phyloP scores from a whole-genome alignment of 2,113 vertebrate genomes.

The Tor tambroides region DNA sequence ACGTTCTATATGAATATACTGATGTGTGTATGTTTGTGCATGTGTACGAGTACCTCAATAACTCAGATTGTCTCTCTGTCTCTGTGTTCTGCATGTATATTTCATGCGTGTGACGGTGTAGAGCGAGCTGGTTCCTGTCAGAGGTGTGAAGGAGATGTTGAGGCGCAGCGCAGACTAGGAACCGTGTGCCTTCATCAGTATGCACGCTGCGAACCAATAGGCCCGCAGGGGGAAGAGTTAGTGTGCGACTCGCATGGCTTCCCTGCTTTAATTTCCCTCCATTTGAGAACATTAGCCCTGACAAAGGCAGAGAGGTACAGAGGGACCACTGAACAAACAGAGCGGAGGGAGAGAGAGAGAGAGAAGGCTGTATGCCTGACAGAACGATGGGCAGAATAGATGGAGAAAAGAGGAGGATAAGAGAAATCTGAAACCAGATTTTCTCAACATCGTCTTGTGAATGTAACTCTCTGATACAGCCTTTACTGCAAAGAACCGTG shows the following conservation, averaged over 20 bases:
- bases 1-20: background rate
- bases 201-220: conserved; percentile 55
- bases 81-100: conserved; percentile 24
- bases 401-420: conserved; percentile 4
- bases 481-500: background rate
- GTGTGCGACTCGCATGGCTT: conserved; percentile 62
- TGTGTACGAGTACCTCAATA: background rate
- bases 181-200: conserved; percentile 60
- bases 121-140: conserved; percentile 39
- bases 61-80: conserved; percentile 7
- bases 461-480: background rate
- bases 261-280: conserved; percentile 62
- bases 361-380: conserved; percentile 63
- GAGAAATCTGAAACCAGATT: conserved; percentile 3
- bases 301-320: conserved; percentile 52
- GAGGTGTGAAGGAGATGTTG: conserved; percentile 33
- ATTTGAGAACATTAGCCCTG: conserved; percentile 63
- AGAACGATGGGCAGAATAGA: conserved; percentile 26
- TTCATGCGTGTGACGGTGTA: conserved; percentile 27
- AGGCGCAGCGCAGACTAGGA: conserved; percentile 31
- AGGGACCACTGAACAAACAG: conserved; percentile 46
- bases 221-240: conserved; percentile 56
- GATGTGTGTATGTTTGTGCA: background rate
- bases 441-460: background rate
- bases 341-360: conserved; percentile 57